These are phyloP conservation scores for Dryobotodes eremita DNA, from an alignment of 2,888 invertebrate genomes.

Conservation along the genomic window DNA sequence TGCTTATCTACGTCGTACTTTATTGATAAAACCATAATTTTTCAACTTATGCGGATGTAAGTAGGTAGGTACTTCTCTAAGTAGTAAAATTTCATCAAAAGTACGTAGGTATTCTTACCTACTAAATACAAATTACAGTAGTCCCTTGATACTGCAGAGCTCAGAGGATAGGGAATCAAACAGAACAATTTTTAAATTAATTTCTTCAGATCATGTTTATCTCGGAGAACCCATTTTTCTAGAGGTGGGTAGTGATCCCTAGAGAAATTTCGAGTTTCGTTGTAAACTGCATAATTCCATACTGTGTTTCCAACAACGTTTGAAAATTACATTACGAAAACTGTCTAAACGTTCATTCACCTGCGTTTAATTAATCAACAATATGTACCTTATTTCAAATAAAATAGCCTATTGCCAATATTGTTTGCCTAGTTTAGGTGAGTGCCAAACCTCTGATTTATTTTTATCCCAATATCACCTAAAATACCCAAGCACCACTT, in stretches of 20 bases:
- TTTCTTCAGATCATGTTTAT: conserved; percentile 65
- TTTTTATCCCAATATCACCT: not conserved
- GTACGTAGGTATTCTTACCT: conserved; percentile 7
- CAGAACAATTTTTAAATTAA: conserved; percentile 60
- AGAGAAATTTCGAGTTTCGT: conserved; percentile 66
- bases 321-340: conserved; percentile 53
- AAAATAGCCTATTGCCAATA: not conserved
- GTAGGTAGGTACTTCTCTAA: not conserved
- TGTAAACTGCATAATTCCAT: conserved; percentile 65
- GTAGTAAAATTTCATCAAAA: conserved; percentile 37
- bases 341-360: conserved; percentile 29
- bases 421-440: not conserved
- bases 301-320: conserved; percentile 45
- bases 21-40: conserved; percentile 21
- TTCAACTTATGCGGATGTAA: conserved; percentile 4
- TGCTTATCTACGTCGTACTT: not conserved
- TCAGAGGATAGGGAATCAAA: conserved; percentile 46
- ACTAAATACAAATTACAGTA: conserved; percentile 45
- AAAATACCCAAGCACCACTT: conserved; percentile 24
- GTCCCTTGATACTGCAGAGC: conserved; percentile 40
- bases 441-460: not conserved
- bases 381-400: not conserved
- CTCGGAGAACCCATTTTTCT: conserved; percentile 65
- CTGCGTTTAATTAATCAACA: conserved; percentile 13
- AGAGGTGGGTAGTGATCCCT: conserved; percentile 57